Evolutionary conservation across 2,113 vertebrate genomes (phyloP).

Genomic region (Prionailurus viverrinus): DNA sequence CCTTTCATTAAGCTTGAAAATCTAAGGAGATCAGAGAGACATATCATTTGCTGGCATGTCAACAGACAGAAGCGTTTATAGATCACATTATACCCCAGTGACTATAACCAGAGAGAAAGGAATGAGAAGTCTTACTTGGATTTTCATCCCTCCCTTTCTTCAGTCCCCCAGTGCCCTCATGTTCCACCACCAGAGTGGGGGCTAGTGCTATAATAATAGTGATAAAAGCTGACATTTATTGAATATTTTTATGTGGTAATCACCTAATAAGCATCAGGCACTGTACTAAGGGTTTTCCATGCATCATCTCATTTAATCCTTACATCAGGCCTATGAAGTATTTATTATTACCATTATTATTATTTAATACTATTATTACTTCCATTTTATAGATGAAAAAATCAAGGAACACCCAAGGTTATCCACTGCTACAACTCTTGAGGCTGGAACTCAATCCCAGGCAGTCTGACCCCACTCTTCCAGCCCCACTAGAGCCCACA

Average conservation of each 20-base stretch:
- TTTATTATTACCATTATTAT: slow-evolving; percentile 17
- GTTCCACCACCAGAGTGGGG: slow-evolving; percentile 32
- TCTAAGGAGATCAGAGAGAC: slow-evolving; percentile 90
- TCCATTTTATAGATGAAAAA: neutral
- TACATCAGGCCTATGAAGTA: neutral
- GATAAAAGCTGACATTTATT: slow-evolving; percentile 76
- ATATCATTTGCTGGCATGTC: slow-evolving; percentile 92
- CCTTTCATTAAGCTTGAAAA: slow-evolving; percentile 91
- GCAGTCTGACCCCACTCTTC: neutral
- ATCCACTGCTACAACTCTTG: neutral
- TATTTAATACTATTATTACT: neutral
- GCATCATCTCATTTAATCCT: neutral
- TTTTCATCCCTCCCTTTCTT: slow-evolving; percentile 79
- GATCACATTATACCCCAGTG: slow-evolving; percentile 92
- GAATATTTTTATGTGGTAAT: slow-evolving; percentile 52
- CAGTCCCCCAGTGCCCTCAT: slow-evolving; percentile 55
- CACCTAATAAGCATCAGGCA: slow-evolving; percentile 48
- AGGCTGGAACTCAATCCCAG: neutral
- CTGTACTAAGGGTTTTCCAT: neutral
- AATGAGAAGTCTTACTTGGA: slow-evolving; percentile 80
- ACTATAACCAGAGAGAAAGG: slow-evolving; percentile 84
- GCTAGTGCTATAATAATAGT: slow-evolving; percentile 20
- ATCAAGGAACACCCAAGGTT: neutral
- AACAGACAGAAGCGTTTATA: slow-evolving; percentile 95
- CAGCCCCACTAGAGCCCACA: neutral